These are phyloP conservation scores for Todiramphus saurophagus DNA, from an alignment of 2,113 vertebrate genomes.

Conservation along the genomic window DNA sequence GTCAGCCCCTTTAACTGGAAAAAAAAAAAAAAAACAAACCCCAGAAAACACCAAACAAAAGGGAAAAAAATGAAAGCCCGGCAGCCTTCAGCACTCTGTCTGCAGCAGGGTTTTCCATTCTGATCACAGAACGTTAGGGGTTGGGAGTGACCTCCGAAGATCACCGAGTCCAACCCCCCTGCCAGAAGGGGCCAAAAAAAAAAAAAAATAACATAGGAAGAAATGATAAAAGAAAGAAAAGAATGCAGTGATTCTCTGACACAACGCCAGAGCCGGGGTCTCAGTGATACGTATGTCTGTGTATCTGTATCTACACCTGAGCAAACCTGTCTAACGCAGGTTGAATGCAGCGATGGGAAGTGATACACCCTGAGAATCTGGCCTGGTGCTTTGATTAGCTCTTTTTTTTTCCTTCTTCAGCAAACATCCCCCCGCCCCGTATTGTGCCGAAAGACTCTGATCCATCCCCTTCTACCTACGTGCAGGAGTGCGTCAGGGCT, in stretches of 20 bases:
- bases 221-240: too few species aligned
- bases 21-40: not conserved
- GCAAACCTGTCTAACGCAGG: not conserved
- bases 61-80: rapidly evolving
- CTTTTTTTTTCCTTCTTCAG: too few species aligned
- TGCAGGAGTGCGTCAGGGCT: not conserved
- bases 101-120: not conserved
- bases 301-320: too few species aligned
- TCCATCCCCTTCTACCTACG: rapidly evolving
- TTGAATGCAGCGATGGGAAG: not conserved
- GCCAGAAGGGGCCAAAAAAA: too few species aligned
- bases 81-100: not conserved
- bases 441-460: not conserved
- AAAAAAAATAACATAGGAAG: too few species aligned
- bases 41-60: not conserved
- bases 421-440: too few species aligned
- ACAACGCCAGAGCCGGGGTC: too few species aligned
- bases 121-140: too few species aligned
- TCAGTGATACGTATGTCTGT: not conserved
- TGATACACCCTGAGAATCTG: not conserved
- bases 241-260: too few species aligned
- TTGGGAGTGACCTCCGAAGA: not conserved
- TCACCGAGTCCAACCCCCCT: too few species aligned
- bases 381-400: not conserved
- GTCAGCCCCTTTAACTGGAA: too few species aligned